Evolutionary conservation across 2,797 vertebrate species (phyloP), one percentile per base, ranked within the genome.

Genomic region (Pelobates cultripes): DNA sequence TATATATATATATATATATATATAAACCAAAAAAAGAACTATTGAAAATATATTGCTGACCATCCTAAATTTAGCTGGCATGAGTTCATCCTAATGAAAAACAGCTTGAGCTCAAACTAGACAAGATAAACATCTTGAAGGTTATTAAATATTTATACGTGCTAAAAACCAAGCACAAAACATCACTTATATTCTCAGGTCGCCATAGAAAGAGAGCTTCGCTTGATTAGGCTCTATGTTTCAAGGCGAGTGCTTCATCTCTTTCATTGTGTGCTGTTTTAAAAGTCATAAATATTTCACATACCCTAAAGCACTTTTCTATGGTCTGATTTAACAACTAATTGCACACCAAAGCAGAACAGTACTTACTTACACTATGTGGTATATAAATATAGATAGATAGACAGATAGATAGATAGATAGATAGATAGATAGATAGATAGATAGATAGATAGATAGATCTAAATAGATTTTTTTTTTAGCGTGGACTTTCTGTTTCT

Each of bases 81-180:
- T 63, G 72, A 70, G 41, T 42, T 51, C 66, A 57, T 55, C 61
- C 63, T 78, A 83, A 71, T 70, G 77, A 76, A 68, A 72, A 75
- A 76, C 77, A 80, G 60, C 67, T 68, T 57, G 45, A 68, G 78
- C 77, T 75, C 75, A 73, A 78, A 60, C 57, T 57, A 75, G 77
- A 84, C 8, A 40, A 75, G 77, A 71, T 75, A 79, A 84, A 79
- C 77, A 71, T 84, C 77, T 75, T 79, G 73, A 84, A 71, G 73
- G 45, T 28, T 57, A 79, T 84, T 44, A 79, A 84, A 79, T 84
- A 84, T 84, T 79, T 79, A 84, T 79, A 84, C 74, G 81, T 71
- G 72, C 82, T 84, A 84, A 84, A 83, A 84, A 79, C 82, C 73
- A 76, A 72, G 77, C 77, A 84, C 82, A 84, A 79, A 84, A 61